Evolutionary conservation across 2,888 invertebrate genomes (phyloP).

Genomic region (Sphinx pinastri): DNA sequence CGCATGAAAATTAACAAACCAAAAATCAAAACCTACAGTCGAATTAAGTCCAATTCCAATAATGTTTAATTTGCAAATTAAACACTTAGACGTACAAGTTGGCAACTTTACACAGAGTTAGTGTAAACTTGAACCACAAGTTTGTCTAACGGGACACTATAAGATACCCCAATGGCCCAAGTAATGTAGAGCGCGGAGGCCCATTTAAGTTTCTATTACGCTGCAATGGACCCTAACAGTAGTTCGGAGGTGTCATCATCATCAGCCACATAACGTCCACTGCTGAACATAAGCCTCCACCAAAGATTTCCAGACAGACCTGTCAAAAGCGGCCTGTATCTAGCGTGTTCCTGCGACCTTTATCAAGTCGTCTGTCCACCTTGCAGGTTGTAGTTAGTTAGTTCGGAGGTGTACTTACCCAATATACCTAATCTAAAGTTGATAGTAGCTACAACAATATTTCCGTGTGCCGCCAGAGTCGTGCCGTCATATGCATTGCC

Average conservation of each 20-base stretch:
- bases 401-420: slow-evolving; percentile 83
- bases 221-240: slow-evolving; percentile 3
- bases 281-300: no score
- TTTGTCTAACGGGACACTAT: slow-evolving; percentile 17
- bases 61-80: no score
- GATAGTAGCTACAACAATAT: slow-evolving; percentile 94
- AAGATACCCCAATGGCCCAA: background rate
- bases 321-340: no score
- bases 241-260: background rate
- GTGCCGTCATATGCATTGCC: slow-evolving; percentile 99
- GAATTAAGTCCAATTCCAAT: no score
- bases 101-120: background rate
- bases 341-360: no score
- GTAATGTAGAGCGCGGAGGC: slow-evolving; percentile 17
- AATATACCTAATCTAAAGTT: slow-evolving; percentile 95
- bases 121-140: slow-evolving; percentile 23
- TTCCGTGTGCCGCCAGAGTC: slow-evolving; percentile 95
- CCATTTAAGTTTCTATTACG: slow-evolving; percentile 17
- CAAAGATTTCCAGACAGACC: no score
- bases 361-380: no score
- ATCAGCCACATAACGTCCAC: no score
- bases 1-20: background rate
- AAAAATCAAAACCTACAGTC: no score
- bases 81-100: background rate
- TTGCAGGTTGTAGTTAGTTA: no score